Evolutionary conservation across 2,113 vertebrate genomes (phyloP).

Genomic region (Phalacrocorax aristotelis): DNA sequence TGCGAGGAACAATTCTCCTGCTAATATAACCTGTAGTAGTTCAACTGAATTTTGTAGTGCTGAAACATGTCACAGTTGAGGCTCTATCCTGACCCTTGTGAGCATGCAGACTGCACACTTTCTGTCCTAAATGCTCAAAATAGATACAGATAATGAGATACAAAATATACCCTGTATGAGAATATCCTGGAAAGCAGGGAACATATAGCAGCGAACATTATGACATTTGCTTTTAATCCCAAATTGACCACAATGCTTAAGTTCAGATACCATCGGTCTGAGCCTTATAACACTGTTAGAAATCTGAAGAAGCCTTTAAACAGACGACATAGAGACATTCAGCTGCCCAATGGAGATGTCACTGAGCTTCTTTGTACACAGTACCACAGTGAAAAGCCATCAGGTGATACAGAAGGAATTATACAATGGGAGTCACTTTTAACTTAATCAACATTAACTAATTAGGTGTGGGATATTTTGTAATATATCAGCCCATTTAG

Average conservation of each 20-base stretch:
- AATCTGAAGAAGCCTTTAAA: not conserved
- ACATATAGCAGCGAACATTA: not conserved
- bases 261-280: not conserved
- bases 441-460: not conserved
- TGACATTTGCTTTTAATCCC: not conserved
- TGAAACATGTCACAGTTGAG: not conserved
- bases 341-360: not conserved
- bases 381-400: not conserved
- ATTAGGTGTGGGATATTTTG: not conserved
- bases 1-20: not conserved
- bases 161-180: not conserved
- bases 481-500: not conserved
- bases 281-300: not conserved
- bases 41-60: not conserved
- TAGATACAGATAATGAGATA: not conserved
- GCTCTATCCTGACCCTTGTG: not conserved
- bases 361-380: not conserved
- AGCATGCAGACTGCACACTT: not conserved
- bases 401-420: not conserved
- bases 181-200: not conserved
- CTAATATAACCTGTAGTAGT: not conserved
- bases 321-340: not conserved
- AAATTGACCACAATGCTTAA: not conserved
- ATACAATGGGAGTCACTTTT: not conserved
- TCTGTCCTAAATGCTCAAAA: not conserved